phyloP scores from a whole-genome alignment of 2,797 vertebrate species.

The Phrynocephalus forsythii region DNA sequence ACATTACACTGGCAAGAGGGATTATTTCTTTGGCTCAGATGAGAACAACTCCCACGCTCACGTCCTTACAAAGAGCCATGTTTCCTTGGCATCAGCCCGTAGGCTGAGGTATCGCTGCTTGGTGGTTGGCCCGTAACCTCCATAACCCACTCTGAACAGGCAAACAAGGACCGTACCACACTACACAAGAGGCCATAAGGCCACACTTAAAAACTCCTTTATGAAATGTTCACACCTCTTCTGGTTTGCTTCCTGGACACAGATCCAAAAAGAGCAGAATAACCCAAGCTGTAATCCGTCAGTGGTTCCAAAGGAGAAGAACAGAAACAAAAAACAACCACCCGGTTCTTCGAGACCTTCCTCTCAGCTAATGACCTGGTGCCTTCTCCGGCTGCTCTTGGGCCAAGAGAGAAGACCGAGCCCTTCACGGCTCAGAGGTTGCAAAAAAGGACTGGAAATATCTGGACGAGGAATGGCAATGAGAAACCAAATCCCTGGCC shows the following conservation, averaged over 20 bases:
- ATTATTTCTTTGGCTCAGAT: background rate
- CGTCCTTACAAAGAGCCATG: background rate
- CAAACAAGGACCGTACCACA: background rate
- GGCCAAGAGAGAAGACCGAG: conserved; percentile 8
- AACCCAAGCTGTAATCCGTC: conserved; percentile 32
- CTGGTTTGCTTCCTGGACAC: background rate
- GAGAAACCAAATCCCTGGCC: background rate
- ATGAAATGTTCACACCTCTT: conserved; percentile 4
- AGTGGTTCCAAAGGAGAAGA: conserved; percentile 35
- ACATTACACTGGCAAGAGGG: background rate
- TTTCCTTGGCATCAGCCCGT: background rate
- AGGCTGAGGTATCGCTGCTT: background rate
- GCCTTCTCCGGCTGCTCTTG: background rate
- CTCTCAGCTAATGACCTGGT: background rate
- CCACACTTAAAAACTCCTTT: too few relatives aligned
- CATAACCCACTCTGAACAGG: conserved; percentile 15
- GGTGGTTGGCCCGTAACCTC: background rate
- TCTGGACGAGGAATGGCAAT: background rate
- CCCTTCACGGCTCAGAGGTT: conserved; percentile 13
- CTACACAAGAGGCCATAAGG: conserved; percentile 20
- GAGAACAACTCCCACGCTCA: too few relatives aligned
- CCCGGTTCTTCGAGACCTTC: conserved; percentile 30
- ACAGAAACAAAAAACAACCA: background rate
- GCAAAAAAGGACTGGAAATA: background rate
- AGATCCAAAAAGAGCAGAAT: conserved; percentile 21